Base-by-base conservation (phyloP, 1,140 invertebrate species). In the Magallana ariakensis region DNA sequence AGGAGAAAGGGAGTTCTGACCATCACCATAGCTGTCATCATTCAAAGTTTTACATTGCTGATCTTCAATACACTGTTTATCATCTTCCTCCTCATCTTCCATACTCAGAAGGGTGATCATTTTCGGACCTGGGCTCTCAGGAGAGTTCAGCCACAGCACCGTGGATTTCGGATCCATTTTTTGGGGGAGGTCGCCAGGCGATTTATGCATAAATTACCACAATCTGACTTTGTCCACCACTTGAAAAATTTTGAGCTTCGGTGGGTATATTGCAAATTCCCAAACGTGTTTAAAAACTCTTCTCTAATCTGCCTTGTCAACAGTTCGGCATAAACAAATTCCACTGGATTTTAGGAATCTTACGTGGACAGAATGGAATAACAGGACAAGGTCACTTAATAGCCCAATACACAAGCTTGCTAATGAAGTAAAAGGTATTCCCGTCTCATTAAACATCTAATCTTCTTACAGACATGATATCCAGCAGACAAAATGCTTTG, bases 391-490 rank as follows among this genome's bases (percentile, higher is more conserved):
- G 22, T 26, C 66, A 26, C 66, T 75, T 75, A 26, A 22, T 13
- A 75, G 33, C 22, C 13, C 22, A 75, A 75, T 75, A 75, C 66
- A 75, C 66, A 75, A 22, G 66, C 66, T 75, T 33, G 13, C 22
- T 75, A 75, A 75, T 13, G 22, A 75, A 75, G 66, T 75, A 75
- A 75, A 75, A 75, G 33, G 66, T 75, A 75, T 75, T 26, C 22
- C 66, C 26, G 66, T 19, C 58, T 75, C 66, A 75, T 75, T 75
- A 75, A 75, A 75, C 33, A 19, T 75, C 66, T 75, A 75, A 75
- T 75, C 66, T 22, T 75, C 66, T 75, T 75, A 75, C 8, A 13
- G 33, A 26, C 66, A 26, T 10, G 22, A 26, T 26, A 75, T 75
- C 66, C 66, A 33, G 66, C 66, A 75, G 66, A 26, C 33, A 75